These are phyloP conservation scores for Melanerpes formicivorus DNA, from an alignment of 2,113 vertebrate species.

Conservation along the genomic window DNA sequence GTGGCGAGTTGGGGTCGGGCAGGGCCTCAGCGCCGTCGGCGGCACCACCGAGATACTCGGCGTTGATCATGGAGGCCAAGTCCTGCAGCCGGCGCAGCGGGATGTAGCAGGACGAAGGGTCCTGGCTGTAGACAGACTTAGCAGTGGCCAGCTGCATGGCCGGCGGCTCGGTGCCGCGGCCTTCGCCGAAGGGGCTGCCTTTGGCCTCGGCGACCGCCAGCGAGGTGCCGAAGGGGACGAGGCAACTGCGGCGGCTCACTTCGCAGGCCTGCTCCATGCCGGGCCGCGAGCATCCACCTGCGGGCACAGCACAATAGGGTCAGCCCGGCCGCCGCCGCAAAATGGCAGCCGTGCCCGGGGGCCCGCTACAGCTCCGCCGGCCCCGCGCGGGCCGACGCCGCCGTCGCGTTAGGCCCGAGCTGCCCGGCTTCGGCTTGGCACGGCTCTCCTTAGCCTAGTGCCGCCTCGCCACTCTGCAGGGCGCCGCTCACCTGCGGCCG, in stretches of 20 bases:
- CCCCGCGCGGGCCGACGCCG: background rate
- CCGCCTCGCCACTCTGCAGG: background rate
- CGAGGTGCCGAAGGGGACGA: slow-evolving; percentile 79
- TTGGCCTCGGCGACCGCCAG: slow-evolving; percentile 77
- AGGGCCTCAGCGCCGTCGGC: slow-evolving; percentile 74
- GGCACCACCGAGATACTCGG: slow-evolving; percentile 78
- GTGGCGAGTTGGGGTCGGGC: slow-evolving; percentile 69
- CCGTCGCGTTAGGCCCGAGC: background rate
- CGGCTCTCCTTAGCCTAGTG: background rate
- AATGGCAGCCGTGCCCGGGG: slow-evolving; percentile 77
- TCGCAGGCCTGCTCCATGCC: slow-evolving; percentile 87
- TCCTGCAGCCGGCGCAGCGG: slow-evolving; percentile 87
- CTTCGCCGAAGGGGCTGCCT: slow-evolving; percentile 77
- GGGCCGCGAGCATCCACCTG: slow-evolving; percentile 79
- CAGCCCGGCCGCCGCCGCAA: slow-evolving; percentile 65
- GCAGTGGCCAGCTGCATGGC: slow-evolving; percentile 78
- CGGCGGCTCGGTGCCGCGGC: slow-evolving; percentile 78
- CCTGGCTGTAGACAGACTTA: slow-evolving; percentile 78
- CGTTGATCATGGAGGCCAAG: slow-evolving; percentile 89
- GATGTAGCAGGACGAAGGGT: slow-evolving; percentile 84
- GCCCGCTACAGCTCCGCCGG: background rate
- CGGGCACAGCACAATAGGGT: slow-evolving; percentile 64
- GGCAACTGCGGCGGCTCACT: slow-evolving; percentile 79
- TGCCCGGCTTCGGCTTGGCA: background rate
- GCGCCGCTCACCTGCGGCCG: slow-evolving; percentile 23